Evolutionary conservation across 64 coral and sea anemone genomes (phyloP), one percentile per base, ranked within the genome.

Genomic region (Montipora capricornis): DNA sequence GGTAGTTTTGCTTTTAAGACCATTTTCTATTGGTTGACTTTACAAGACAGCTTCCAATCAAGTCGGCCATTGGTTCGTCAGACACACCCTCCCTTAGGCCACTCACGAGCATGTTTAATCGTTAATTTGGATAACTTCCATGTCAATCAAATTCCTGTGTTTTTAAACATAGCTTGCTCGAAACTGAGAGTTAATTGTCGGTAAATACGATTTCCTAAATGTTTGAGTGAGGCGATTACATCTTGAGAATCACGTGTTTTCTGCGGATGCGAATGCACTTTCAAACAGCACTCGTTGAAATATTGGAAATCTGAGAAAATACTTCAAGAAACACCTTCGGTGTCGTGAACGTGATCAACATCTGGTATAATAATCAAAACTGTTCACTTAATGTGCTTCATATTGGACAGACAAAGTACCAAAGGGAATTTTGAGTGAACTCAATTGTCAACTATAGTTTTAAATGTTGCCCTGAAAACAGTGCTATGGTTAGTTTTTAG

Each of bases 41-140:
- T 15, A 3, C 13, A 78, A 53, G 68, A 26, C 84, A 77, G 24
- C 71, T 58, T 79, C 20, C 78, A 76, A 80, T 76, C 50, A 44
- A 24, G 46, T 58, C 59, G 29, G 48, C 55, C 49, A 95, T 95
- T 95, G 94, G 94, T 67, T 81, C 16, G 53, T 59, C 13, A 26
- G 11, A 11, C 51, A 48, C 68, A 73, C 22, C 29, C 13, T 48
- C 78, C 93, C 89, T 95, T 68, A 61, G 93, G 89, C 93, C 83
- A 98, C 94, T 98, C 92, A 94, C 64, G 77, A 92, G 55, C 46
- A 86, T 86, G 82, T 86, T 92, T 98, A 84, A 89, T 92, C 96
- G 84, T 77, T 92, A 94, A 98, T 94, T 98, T 87, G 92, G 89
- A 73, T 98, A 89, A 95, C 95, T 98, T 95, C 75, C 81, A 92